A percentile compares a stretch with the other conserved stretches of the same genome.
phyloP scores from a whole-genome alignment of 2,113 vertebrate species.

The Cynocephalus volans region DNA sequence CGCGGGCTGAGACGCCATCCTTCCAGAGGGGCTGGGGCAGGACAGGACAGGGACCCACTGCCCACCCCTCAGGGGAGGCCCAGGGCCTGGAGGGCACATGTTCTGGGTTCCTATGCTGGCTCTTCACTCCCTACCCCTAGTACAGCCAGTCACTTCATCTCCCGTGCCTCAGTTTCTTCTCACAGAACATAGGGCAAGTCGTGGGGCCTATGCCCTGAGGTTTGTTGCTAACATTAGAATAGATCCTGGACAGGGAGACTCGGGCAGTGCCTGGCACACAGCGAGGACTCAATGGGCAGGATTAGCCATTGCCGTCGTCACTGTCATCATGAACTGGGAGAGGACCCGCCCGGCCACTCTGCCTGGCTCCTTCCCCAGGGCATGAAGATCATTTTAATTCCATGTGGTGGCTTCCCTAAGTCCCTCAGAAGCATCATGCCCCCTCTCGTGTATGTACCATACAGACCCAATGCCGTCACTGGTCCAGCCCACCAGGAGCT shows the following conservation, averaged over 20 bases:
- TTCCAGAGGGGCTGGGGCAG: not conserved
- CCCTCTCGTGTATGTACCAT: accelerated
- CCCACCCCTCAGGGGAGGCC: not conserved
- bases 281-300: no score
- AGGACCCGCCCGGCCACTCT: not conserved
- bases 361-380: not conserved
- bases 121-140: not conserved
- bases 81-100: accelerated
- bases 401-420: not conserved
- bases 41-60: not conserved
- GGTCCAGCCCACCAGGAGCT: no score
- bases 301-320: accelerated
- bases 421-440: not conserved
- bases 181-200: no score
- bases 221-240: accelerated
- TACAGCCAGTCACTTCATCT: not conserved
- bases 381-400: not conserved
- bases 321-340: not conserved
- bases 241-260: not conserved
- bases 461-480: accelerated
- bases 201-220: not conserved
- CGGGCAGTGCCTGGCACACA: accelerated
- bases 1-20: not conserved
- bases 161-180: not conserved
- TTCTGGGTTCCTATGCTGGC: not conserved